These are phyloP conservation scores for Zaprionus nigranus DNA, from an alignment of 1,140 invertebrate species.

Conservation along the genomic window DNA sequence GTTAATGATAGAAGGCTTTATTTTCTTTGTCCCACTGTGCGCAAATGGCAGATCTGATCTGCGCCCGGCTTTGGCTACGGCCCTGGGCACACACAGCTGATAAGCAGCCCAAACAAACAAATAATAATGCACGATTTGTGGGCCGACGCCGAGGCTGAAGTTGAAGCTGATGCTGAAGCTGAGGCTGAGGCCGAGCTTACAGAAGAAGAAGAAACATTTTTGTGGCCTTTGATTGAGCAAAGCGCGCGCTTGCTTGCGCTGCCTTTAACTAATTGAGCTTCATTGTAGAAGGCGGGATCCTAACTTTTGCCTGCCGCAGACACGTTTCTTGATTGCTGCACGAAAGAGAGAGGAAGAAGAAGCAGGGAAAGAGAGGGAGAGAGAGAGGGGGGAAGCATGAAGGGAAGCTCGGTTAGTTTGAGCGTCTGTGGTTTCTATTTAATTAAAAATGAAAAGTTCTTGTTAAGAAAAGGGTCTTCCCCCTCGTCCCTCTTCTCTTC, in stretches of 20 bases:
- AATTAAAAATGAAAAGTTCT: constrained; percentile 81
- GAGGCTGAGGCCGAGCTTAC: constrained; percentile 9
- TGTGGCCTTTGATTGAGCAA: constrained; percentile 67
- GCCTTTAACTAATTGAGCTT: constrained; percentile 78
- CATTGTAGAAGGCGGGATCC: constrained; percentile 62
- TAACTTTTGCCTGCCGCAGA: constrained; percentile 40
- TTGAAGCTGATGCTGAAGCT: background rate
- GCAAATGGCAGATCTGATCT: constrained; percentile 53
- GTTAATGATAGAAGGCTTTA: background rate
- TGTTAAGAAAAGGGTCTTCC: constrained; percentile 67
- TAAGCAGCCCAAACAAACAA: constrained; percentile 80
- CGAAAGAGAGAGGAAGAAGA: background rate
- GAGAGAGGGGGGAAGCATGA: background rate
- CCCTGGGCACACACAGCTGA: constrained; percentile 53
- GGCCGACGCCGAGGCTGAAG: constrained; percentile 25
- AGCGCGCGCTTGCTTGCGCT: constrained; percentile 46
- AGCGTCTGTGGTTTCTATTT: constrained; percentile 60
- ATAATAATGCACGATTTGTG: constrained; percentile 82
- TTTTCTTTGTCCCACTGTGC: constrained; percentile 37
- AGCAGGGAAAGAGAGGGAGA: background rate
- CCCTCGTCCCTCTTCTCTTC: background rate
- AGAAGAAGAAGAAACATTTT: constrained; percentile 1
- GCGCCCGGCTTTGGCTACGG: constrained; percentile 23
- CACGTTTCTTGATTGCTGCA: constrained; percentile 47
- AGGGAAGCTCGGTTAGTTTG: constrained; percentile 9